These are phyloP conservation scores for Hylaeus anthracinus DNA, from an alignment of 1,140 invertebrate species.

Conservation along the genomic window DNA sequence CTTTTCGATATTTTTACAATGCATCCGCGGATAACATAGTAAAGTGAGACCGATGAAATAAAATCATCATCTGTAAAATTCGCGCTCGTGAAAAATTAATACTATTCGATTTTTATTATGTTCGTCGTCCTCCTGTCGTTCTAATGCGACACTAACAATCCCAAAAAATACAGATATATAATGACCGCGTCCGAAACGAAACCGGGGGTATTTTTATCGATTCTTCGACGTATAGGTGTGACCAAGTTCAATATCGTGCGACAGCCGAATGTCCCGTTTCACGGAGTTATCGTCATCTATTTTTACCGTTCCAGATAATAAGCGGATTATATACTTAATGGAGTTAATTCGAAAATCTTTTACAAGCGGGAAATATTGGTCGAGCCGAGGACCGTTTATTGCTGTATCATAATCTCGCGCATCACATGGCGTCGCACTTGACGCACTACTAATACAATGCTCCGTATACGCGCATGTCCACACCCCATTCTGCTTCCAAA, in stretches of 20 bases:
- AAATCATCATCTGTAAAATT: background rate
- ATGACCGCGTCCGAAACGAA: background rate
- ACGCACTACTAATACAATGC: conserved; percentile 60
- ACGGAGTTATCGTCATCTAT: background rate
- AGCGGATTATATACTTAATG: background rate
- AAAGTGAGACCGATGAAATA: conserved; percentile 15
- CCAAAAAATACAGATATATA: background rate
- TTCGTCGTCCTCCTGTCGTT: background rate
- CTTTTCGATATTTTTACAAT: no score
- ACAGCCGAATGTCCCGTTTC: background rate
- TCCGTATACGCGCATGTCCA: conserved; percentile 62
- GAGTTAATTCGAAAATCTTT: background rate
- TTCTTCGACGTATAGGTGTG: background rate
- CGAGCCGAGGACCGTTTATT: background rate
- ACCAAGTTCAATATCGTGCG: background rate
- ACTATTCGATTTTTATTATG: background rate
- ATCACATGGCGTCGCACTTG: conserved; percentile 63
- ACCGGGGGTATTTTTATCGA: background rate
- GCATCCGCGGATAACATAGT: background rate
- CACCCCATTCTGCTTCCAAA: conserved; percentile 63
- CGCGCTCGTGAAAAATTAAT: background rate
- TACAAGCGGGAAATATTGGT: background rate
- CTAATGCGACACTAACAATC: background rate
- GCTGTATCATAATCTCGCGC: conserved; percentile 40
- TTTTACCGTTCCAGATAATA: background rate